phyloP scores from a whole-genome alignment of 2,797 vertebrate species.

The Phrynocephalus vlangalii region DNA sequence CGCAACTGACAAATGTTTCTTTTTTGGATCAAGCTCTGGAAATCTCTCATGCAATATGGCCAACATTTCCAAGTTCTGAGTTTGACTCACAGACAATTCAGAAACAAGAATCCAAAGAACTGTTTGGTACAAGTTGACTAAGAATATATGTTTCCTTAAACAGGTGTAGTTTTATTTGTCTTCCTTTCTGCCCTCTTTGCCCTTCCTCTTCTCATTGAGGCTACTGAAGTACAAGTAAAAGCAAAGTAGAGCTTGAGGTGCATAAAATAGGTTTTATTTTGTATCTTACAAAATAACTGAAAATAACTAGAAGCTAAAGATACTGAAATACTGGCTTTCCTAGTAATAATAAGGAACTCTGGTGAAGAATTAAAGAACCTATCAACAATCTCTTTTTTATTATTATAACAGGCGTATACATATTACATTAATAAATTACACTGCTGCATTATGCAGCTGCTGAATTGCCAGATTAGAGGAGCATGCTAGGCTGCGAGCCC shows the following conservation, averaged over 20 bases:
- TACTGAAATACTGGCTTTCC: slow-evolving; percentile 63
- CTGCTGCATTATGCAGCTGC: slow-evolving; percentile 65
- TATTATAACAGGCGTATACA: slow-evolving; percentile 64
- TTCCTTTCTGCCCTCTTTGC: background rate
- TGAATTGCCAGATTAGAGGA: slow-evolving; percentile 71
- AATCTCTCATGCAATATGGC: no score
- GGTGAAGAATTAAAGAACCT: slow-evolving; percentile 65
- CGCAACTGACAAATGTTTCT: no score
- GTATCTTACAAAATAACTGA: slow-evolving; percentile 52
- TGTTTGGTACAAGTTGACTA: background rate
- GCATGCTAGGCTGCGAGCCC: slow-evolving; percentile 65
- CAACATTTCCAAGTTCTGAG: background rate
- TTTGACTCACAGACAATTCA: background rate
- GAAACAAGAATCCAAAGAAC: background rate
- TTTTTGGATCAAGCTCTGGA: no score
- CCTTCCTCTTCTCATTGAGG: slow-evolving; percentile 3
- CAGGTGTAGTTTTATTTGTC: slow-evolving; percentile 10
- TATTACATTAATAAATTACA: slow-evolving; percentile 74
- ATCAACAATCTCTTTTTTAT: slow-evolving; percentile 64
- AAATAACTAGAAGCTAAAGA: slow-evolving; percentile 60
- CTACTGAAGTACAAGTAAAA: slow-evolving; percentile 32
- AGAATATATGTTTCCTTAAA: background rate
- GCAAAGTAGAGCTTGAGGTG: slow-evolving; percentile 29
- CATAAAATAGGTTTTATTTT: slow-evolving; percentile 40
- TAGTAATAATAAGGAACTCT: slow-evolving; percentile 64